Percentiles rank a stretch among this genome's conserved stretches.
These are phyloP conservation scores for Anisognathus igniventris DNA, from an alignment of 2,797 vertebrate species.

Conservation along the genomic window DNA sequence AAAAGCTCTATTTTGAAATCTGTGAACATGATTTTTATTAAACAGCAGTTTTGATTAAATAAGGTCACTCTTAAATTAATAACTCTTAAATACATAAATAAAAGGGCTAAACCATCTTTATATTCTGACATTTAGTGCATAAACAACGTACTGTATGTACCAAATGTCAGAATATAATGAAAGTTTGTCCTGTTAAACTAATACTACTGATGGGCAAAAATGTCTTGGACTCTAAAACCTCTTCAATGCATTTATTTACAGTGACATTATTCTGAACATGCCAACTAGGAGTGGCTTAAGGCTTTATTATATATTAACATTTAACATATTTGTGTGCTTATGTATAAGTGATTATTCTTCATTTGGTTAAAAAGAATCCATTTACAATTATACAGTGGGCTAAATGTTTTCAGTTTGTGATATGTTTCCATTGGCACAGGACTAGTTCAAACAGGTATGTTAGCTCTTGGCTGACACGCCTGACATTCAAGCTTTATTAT, in stretches of 20 bases:
- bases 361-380: constrained; percentile 66
- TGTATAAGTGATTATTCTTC: constrained; percentile 58
- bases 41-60: constrained; percentile 68
- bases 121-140: constrained; percentile 19
- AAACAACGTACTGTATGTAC: constrained; percentile 1
- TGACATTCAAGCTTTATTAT: constrained; percentile 75
- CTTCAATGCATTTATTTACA: constrained; percentile 18
- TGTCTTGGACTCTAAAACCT: constrained; percentile 27
- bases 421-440: constrained; percentile 70
- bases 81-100: constrained; percentile 51
- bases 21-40: constrained; percentile 40
- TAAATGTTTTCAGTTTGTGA: constrained; percentile 63
- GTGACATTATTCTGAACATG: constrained; percentile 37
- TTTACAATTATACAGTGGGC: constrained; percentile 61
- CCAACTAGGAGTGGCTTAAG: constrained; percentile 35
- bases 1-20: constrained; percentile 56
- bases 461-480: constrained; percentile 68
- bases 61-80: constrained; percentile 60
- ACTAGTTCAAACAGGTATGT: constrained; percentile 74
- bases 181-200: constrained; percentile 25
- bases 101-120: constrained; percentile 39
- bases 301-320: constrained; percentile 50
- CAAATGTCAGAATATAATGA: background rate
- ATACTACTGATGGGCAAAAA: constrained; percentile 27
- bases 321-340: constrained; percentile 41